A percentile compares a stretch with the other conserved stretches of the same genome.
Evolutionary conservation across 2,888 invertebrate species (phyloP).

Genomic region (Agrilus mali): DNA sequence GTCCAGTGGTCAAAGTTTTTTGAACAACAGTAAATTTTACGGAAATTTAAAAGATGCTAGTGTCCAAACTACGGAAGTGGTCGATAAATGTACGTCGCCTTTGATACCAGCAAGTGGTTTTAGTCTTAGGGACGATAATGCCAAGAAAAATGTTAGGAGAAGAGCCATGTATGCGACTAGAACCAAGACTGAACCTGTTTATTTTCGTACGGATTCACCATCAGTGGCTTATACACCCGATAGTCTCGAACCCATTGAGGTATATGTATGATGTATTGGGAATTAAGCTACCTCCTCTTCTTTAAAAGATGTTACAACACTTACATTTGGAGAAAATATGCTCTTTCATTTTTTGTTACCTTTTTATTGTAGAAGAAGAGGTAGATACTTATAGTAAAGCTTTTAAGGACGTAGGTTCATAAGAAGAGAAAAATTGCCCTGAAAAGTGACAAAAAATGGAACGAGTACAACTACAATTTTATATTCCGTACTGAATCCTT

Average conservation of each 20-base stretch:
- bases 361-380: too few species aligned
- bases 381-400: too few species aligned
- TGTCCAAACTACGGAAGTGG: conserved; percentile 39
- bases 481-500: too few species aligned
- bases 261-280: conserved; percentile 5
- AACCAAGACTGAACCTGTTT: conserved; percentile 23
- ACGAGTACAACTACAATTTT: too few species aligned
- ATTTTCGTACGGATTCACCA: conserved; percentile 19
- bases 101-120: conserved; percentile 21
- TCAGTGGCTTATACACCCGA: conserved; percentile 27
- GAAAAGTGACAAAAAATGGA: too few species aligned
- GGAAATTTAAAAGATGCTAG: conserved; percentile 36
- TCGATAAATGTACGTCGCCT: conserved; percentile 33
- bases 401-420: too few species aligned
- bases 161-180: conserved; percentile 12
- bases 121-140: conserved; percentile 10
- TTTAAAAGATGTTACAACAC: too few species aligned
- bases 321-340: too few species aligned
- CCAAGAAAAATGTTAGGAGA: conserved; percentile 8
- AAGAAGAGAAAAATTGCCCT: too few species aligned
- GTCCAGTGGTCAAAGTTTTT: conserved; percentile 18
- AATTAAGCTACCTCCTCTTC: too few species aligned
- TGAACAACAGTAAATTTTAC: conserved; percentile 15
- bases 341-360: too few species aligned
- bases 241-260: conserved; percentile 26